Percentiles rank a stretch among this genome's conserved stretches.
Conservation (phyloP, 35 echinoderm and acorn worm genomes). For the Stichopus chloronotus region DNA sequence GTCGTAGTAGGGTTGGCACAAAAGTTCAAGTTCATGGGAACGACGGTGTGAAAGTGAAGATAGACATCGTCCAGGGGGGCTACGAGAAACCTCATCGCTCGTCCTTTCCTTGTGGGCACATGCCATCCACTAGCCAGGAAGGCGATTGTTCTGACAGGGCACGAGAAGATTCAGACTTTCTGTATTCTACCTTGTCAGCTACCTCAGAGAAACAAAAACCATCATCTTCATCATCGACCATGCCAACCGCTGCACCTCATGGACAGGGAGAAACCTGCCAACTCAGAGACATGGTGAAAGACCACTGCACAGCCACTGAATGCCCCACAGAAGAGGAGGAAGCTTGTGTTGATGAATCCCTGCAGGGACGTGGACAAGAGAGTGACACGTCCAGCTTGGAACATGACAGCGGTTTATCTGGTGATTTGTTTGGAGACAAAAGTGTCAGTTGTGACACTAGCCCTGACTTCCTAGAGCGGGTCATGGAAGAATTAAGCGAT, state of each 20-base stretch:
- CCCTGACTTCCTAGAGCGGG: constrained; percentile 22
- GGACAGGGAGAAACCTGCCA: background rate
- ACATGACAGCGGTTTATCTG: background rate
- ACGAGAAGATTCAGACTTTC: background rate
- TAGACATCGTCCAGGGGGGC: background rate
- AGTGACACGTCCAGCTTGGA: background rate
- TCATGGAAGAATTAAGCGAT: constrained; percentile 12
- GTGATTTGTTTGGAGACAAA: background rate
- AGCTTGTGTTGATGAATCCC: background rate
- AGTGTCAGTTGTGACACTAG: background rate
- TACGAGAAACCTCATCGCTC: background rate
- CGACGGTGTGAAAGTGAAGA: background rate
- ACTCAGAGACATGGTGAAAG: background rate
- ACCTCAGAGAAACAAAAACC: background rate
- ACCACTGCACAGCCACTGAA: background rate
- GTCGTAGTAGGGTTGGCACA: too few relatives aligned
- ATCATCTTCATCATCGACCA: background rate
- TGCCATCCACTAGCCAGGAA: background rate
- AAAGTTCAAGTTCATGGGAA: background rate
- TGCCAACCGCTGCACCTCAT: background rate
- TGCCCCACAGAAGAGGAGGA: background rate
- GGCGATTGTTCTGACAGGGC: background rate
- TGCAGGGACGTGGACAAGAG: background rate
- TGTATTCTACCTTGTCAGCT: background rate
- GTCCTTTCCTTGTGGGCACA: background rate